phyloP scores from a whole-genome alignment of 2,113 vertebrate genomes.

The Neogale vison region DNA sequence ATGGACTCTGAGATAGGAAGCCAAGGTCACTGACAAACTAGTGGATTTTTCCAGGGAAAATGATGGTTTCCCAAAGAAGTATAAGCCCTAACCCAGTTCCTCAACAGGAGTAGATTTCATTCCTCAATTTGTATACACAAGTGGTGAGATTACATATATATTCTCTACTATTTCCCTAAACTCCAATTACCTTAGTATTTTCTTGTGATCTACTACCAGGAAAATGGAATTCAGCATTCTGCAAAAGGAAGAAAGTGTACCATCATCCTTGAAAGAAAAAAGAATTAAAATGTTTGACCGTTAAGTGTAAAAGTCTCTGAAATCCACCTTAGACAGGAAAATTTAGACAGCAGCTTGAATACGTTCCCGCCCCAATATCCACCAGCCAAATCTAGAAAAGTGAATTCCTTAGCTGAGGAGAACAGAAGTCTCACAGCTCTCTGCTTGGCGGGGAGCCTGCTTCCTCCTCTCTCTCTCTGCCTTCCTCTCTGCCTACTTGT shows the following conservation, averaged over 20 bases:
- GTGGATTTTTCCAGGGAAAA: neutral
- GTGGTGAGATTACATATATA: rapidly evolving
- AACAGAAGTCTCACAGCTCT: neutral
- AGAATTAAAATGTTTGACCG: neutral
- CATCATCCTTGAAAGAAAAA: neutral
- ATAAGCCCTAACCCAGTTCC: neutral
- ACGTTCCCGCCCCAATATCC: neutral
- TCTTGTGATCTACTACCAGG: neutral
- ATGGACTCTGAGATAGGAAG: neutral
- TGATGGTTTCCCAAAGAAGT: neutral
- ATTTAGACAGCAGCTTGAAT: neutral
- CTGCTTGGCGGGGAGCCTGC: too few species aligned
- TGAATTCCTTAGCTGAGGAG: neutral
- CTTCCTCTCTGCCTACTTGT: too few species aligned
- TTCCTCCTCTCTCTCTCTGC: too few species aligned
- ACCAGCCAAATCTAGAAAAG: neutral
- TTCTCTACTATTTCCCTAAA: neutral
- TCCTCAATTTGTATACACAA: neutral
- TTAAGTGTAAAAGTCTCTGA: neutral
- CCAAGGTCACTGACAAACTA: neutral
- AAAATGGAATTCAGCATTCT: neutral
- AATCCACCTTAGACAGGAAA: neutral
- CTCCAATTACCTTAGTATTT: neutral
- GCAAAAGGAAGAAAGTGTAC: neutral
- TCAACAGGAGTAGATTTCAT: neutral